These are phyloP conservation scores for Pachyramphus minor DNA, from an alignment of 2,113 vertebrate genomes.

Conservation along the genomic window DNA sequence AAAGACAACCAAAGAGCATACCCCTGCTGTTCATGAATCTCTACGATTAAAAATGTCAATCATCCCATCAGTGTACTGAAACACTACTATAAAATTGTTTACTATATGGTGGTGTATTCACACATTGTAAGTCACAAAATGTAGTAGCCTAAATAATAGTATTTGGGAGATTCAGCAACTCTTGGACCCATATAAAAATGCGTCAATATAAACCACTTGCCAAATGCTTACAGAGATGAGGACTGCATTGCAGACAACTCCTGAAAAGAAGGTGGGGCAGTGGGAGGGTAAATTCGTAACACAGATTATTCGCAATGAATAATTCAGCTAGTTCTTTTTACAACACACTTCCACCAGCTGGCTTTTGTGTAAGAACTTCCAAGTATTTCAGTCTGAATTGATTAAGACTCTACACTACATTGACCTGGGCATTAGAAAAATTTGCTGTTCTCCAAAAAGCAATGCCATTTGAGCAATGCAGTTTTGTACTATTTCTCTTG, in stretches of 20 bases:
- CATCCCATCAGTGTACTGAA: background rate
- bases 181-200: background rate
- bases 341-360: conserved; percentile 39
- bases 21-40: background rate
- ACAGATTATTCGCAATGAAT: conserved; percentile 20
- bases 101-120: background rate
- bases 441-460: conserved; percentile 43
- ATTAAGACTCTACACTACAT: conserved; percentile 54
- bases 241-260: background rate
- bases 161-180: background rate
- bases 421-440: conserved; percentile 58
- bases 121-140: background rate
- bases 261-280: conserved; percentile 4
- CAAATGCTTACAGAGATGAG: background rate
- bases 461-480: conserved; percentile 52
- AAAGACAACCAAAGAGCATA: background rate
- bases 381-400: conserved; percentile 59
- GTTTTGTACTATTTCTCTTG: conserved; percentile 4
- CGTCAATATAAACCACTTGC: background rate
- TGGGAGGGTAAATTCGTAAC: background rate
- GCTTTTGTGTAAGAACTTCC: conserved; percentile 64
- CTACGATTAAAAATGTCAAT: background rate
- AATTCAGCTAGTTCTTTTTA: conserved; percentile 40
- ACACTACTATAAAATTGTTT: background rate
- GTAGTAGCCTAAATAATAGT: background rate